A percentile compares a stretch with the other conserved stretches of the same genome.
phyloP scores from a whole-genome alignment of 2,888 invertebrate genomes.

The Drosophila infuscata region DNA sequence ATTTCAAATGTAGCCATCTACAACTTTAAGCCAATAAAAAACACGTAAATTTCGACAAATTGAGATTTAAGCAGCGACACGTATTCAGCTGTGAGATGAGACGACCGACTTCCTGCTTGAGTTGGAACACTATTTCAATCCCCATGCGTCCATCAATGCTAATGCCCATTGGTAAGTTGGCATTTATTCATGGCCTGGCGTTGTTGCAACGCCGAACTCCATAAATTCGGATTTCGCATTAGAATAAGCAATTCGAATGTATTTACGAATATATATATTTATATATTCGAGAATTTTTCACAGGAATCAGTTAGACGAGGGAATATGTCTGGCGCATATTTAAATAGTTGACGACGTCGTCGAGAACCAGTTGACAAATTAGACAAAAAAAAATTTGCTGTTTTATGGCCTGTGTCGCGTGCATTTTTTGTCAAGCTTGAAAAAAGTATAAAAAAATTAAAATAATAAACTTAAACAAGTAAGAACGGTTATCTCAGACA shows the following conservation, averaged over 20 bases:
- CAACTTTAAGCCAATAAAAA: not conserved
- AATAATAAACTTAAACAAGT: conserved; percentile 3
- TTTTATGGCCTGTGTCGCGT: conserved; percentile 68
- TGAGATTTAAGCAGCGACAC: not conserved
- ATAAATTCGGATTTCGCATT: conserved; percentile 52
- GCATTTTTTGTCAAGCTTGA: conserved; percentile 47
- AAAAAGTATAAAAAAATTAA: not conserved
- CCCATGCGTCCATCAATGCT: not conserved
- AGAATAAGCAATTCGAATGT: conserved; percentile 22
- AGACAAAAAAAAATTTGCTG: conserved; percentile 52
- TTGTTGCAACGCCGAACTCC: conserved; percentile 20
- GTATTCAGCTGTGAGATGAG: not conserved
- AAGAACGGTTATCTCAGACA: not conserved
- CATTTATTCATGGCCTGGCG: conserved; percentile 16
- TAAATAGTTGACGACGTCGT: conserved; percentile 32
- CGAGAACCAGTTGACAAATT: conserved; percentile 72
- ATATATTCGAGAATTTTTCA: conserved; percentile 10
- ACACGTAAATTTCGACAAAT: not conserved
- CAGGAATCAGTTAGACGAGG: conserved; percentile 6
- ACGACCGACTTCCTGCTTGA: conserved; percentile 22
- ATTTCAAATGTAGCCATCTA: not conserved
- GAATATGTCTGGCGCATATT: conserved; percentile 65
- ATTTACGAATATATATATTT: conserved; percentile 1
- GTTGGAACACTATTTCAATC: not conserved
- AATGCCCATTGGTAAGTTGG: conserved; percentile 2